Percentiles rank a stretch among this genome's conserved stretches.
Conservation (phyloP, 64 coral and sea anemone species). For the Pocillopora damicornis region DNA sequence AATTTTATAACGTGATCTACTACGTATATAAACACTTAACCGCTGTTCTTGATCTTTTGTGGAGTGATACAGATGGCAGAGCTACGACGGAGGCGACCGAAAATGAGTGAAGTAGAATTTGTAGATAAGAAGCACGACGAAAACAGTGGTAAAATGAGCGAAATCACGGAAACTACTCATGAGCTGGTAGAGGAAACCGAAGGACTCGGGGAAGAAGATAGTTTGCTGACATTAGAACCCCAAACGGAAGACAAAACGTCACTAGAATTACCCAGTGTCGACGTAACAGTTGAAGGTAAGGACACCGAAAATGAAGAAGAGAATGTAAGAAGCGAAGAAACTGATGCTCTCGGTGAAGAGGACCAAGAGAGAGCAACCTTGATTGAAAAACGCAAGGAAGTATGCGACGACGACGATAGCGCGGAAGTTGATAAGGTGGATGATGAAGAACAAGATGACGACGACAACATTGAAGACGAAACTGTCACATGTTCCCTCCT, state of each 20-base stretch:
- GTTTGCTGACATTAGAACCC: neutral
- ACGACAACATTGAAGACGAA: neutral
- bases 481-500: constrained; percentile 26
- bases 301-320: neutral
- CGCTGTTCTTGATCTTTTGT: constrained; percentile 1
- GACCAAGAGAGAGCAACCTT: neutral
- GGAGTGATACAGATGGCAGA: constrained; percentile 11
- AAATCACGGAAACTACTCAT: neutral
- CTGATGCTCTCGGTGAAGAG: neutral
- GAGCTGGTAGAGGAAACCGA: neutral
- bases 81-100: constrained; percentile 9
- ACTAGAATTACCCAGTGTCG: constrained; percentile 20
- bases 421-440: neutral
- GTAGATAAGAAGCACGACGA: neutral
- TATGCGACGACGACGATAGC: neutral
- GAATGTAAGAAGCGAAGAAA: neutral
- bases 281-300: constrained; percentile 15
- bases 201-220: neutral
- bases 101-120: constrained; percentile 13
- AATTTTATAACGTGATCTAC: neutral
- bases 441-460: neutral
- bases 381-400: neutral
- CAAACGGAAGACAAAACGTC: neutral
- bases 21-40: neutral
- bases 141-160: neutral